phyloP scores from a whole-genome alignment of 2,888 invertebrate genomes.

The Acronicta alni region DNA sequence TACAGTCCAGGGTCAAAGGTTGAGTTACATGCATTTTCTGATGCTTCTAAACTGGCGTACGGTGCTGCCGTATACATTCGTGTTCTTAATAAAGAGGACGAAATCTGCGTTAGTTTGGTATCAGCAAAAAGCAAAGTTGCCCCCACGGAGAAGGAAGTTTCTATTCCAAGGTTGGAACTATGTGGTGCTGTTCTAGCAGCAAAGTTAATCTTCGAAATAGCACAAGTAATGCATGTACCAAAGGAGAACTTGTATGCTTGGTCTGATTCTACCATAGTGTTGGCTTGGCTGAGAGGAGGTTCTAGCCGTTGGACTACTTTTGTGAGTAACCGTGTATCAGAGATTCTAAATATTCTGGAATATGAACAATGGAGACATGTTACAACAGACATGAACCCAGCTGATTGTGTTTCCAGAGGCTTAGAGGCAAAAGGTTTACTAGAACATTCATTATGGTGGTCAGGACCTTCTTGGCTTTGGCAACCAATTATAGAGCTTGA shows the following conservation, averaged over 20 bases:
- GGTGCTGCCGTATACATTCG: not conserved
- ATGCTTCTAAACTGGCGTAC: conserved; percentile 1
- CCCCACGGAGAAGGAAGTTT: not conserved
- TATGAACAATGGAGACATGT: too few relatives aligned
- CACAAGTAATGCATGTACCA: not conserved
- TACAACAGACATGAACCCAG: too few relatives aligned
- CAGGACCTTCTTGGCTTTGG: too few relatives aligned
- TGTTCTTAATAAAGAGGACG: not conserved
- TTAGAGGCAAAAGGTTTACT: too few relatives aligned
- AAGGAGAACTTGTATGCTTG: not conserved
- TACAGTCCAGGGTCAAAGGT: not conserved
- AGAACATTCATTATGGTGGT: too few relatives aligned
- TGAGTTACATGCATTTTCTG: conserved; percentile 11
- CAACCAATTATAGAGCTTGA: too few relatives aligned
- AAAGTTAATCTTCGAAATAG: not conserved
- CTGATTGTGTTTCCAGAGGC: too few relatives aligned
- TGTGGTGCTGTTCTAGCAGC: not conserved
- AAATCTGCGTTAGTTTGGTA: not conserved
- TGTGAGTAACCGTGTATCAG: too few relatives aligned
- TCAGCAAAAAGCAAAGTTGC: conserved; percentile 2
- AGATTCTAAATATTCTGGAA: too few relatives aligned
- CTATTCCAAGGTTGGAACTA: conserved; percentile 1
- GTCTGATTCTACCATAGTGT: too few relatives aligned
- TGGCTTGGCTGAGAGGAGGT: too few relatives aligned
- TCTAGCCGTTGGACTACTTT: too few relatives aligned